Evolutionary conservation across 1,140 invertebrate genomes (phyloP).

Genomic region (Luehdorfia chinensis): DNA sequence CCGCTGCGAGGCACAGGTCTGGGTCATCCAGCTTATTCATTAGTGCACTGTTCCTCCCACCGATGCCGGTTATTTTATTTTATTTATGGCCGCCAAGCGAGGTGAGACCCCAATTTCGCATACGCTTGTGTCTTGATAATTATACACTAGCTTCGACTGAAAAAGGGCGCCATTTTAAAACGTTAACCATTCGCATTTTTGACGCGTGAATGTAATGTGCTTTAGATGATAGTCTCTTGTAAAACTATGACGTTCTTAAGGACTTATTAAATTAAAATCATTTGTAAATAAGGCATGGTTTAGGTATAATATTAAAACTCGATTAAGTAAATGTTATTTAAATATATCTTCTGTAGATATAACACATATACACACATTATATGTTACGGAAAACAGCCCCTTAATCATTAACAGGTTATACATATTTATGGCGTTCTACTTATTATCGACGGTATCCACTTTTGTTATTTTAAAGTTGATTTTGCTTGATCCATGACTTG

Average conservation of each 20-base stretch:
- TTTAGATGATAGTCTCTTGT: constrained; percentile 15
- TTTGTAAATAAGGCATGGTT: too few species aligned
- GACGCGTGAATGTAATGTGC: constrained; percentile 5
- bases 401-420: too few species aligned
- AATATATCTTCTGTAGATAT: too few species aligned
- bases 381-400: too few species aligned
- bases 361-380: too few species aligned
- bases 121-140: constrained; percentile 67
- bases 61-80: constrained; percentile 64
- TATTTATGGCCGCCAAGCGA: constrained; percentile 69
- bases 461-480: too few species aligned
- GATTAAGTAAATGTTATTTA: too few species aligned
- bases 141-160: constrained; percentile 61
- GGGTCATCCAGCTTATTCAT: constrained; percentile 67
- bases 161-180: constrained; percentile 57
- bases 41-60: constrained; percentile 68
- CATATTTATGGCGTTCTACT: too few species aligned
- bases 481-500: too few species aligned
- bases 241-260: constrained; percentile 21
- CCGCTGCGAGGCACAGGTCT: constrained; percentile 39
- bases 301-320: too few species aligned
- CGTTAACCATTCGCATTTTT: constrained; percentile 13
- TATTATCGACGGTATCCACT: too few species aligned
- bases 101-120: constrained; percentile 75
- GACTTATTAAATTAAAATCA: too few species aligned